phyloP scores from a whole-genome alignment of 2,113 vertebrate species.

The Saguinus imperator region DNA sequence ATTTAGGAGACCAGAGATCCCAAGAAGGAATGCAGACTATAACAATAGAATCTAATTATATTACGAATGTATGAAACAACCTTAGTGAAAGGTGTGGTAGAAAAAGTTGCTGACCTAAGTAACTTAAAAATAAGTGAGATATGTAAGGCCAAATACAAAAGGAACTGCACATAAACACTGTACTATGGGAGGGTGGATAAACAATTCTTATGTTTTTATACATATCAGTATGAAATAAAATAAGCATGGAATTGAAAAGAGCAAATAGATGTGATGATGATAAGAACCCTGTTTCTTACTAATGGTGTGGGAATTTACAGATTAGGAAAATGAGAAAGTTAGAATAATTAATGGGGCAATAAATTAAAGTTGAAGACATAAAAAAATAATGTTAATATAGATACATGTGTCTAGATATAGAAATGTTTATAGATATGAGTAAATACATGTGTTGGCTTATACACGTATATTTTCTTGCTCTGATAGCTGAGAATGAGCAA shows the following conservation, averaged over 20 bases:
- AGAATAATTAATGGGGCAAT: background rate
- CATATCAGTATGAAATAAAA: background rate
- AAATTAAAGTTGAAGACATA: background rate
- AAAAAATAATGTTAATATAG: background rate
- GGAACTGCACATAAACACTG: background rate
- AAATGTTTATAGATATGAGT: background rate
- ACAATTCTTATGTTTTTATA: background rate
- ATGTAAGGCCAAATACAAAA: background rate
- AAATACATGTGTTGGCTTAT: background rate
- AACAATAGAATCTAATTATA: background rate
- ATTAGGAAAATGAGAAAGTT: background rate
- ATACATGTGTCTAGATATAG: background rate
- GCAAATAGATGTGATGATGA: background rate
- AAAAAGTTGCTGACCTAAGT: background rate
- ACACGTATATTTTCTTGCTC: background rate
- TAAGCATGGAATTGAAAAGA: background rate
- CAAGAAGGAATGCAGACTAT: background rate
- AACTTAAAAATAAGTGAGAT: background rate
- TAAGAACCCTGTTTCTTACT: background rate
- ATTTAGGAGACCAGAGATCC: background rate
- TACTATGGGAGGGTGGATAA: background rate
- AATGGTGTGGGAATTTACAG: background rate
- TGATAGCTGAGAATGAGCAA: background rate
- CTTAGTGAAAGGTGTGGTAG: background rate
- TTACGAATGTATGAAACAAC: background rate